Evolutionary conservation across 2,888 invertebrate genomes (phyloP).

Genomic region (Germaria angustata): DNA sequence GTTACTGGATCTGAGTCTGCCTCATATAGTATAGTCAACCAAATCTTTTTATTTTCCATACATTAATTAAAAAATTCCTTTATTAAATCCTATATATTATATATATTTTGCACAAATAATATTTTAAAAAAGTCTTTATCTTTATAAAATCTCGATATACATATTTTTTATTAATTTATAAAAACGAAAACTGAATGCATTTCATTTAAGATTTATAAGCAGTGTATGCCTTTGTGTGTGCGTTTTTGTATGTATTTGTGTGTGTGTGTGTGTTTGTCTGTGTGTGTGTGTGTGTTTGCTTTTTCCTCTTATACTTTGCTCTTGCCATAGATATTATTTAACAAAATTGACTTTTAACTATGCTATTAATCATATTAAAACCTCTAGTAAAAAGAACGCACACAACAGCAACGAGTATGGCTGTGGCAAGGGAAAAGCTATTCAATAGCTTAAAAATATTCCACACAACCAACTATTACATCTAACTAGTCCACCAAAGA

Average conservation of each 20-base stretch:
- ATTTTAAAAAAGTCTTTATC: no score
- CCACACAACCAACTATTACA: slow-evolving; percentile 44
- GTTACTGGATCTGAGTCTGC: no score
- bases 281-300: background rate
- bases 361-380: slow-evolving; percentile 65
- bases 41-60: no score
- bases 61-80: no score
- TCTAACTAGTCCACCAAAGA: slow-evolving; percentile 54
- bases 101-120: no score
- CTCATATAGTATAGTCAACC: no score
- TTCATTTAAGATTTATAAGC: slow-evolving; percentile 47
- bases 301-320: background rate
- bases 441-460: slow-evolving; percentile 40
- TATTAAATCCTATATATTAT: no score
- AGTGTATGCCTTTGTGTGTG: no score
- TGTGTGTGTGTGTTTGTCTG: no score
- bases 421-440: slow-evolving; percentile 38
- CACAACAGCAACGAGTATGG: slow-evolving; percentile 20
- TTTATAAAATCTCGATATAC: background rate
- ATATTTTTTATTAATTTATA: slow-evolving; percentile 16
- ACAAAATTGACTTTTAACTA: slow-evolving; percentile 66
- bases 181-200: background rate
- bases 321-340: slow-evolving; percentile 45
- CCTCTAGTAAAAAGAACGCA: slow-evolving; percentile 39
- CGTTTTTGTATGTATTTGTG: no score